These are phyloP conservation scores for Denticeps clupeoides DNA, from an alignment of 2,797 vertebrate genomes.

Conservation along the genomic window DNA sequence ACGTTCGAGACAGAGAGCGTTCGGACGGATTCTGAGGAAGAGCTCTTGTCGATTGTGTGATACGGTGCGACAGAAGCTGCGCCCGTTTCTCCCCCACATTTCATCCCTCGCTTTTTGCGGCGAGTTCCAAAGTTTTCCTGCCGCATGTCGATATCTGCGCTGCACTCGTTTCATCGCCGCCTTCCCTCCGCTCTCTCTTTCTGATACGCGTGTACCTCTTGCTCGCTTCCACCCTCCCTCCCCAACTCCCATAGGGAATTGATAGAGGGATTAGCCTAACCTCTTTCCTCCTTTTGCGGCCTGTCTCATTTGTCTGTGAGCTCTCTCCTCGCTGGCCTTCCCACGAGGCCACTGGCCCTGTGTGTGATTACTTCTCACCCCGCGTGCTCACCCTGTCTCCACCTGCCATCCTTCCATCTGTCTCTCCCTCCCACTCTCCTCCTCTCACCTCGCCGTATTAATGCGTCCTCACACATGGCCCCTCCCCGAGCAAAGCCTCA, in stretches of 20 bases:
- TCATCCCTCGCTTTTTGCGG: too few relatives aligned
- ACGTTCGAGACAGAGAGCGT: background rate
- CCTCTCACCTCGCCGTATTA: conserved; percentile 1
- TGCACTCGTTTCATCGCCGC: background rate
- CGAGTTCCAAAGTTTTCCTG: too few relatives aligned
- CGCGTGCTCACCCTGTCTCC: conserved; percentile 61
- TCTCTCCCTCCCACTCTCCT: conserved; percentile 36
- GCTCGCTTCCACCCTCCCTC: background rate
- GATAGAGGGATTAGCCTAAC: conserved; percentile 5
- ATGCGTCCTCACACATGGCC: too few relatives aligned
- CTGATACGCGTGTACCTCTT: conserved; percentile 12
- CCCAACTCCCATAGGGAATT: background rate
- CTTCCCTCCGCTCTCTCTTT: conserved; percentile 2
- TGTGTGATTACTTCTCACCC: conserved; percentile 63
- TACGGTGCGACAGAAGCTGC: background rate
- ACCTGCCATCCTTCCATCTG: conserved; percentile 62
- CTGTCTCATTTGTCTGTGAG: conserved; percentile 16
- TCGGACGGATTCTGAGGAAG: background rate
- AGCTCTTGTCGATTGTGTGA: conserved; percentile 3
- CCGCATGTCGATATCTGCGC: too few relatives aligned
- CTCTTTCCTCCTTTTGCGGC: too few relatives aligned
- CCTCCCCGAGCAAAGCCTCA: conserved; percentile 37
- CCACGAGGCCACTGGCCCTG: conserved; percentile 46
- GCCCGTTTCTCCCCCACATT: too few relatives aligned
- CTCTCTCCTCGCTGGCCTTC: conserved; percentile 10